These are phyloP conservation scores for Ctenochaetus hawaiiensis DNA, from an alignment of 2,797 vertebrate genomes.

Conservation along the genomic window DNA sequence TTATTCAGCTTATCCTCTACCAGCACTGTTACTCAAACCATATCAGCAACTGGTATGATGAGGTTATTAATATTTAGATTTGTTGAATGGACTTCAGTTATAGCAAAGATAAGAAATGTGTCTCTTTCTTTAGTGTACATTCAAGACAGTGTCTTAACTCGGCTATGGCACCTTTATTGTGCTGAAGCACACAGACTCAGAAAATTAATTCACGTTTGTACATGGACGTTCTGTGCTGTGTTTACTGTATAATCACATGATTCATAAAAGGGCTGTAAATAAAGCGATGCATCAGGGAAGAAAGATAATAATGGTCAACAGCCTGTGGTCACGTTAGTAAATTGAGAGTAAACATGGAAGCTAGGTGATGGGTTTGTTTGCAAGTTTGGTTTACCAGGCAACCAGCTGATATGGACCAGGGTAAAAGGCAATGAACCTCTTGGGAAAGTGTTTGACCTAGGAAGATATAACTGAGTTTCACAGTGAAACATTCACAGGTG, in stretches of 20 bases:
- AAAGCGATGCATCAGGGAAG: slow-evolving; percentile 15
- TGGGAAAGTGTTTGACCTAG: slow-evolving; percentile 5
- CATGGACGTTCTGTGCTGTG: neutral
- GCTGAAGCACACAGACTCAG: slow-evolving; percentile 2
- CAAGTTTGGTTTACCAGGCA: slow-evolving; percentile 55
- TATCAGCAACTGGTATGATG: neutral
- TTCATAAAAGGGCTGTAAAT: slow-evolving; percentile 58
- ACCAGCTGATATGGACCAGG: slow-evolving; percentile 46
- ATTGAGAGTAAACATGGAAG: slow-evolving; percentile 58
- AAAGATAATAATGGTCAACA: slow-evolving; percentile 50
- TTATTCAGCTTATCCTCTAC: neutral
- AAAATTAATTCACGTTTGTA: slow-evolving; percentile 33
- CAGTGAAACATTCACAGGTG: slow-evolving; percentile 23
- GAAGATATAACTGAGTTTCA: slow-evolving; percentile 26
- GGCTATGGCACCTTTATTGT: no score
- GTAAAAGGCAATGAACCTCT: slow-evolving; percentile 3
- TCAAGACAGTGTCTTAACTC: neutral
- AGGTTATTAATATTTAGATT: neutral
- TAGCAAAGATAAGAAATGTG: neutral
- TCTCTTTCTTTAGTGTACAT: neutral
- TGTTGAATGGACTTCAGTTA: neutral
- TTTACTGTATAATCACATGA: slow-evolving; percentile 28
- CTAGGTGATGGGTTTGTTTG: slow-evolving; percentile 68
- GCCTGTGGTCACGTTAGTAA: slow-evolving; percentile 45
- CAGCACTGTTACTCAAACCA: neutral